A percentile compares a stretch with the other conserved stretches of the same genome.
phyloP scores from a whole-genome alignment of 2,888 invertebrate species.

The Zaprionus bogoriensis region DNA sequence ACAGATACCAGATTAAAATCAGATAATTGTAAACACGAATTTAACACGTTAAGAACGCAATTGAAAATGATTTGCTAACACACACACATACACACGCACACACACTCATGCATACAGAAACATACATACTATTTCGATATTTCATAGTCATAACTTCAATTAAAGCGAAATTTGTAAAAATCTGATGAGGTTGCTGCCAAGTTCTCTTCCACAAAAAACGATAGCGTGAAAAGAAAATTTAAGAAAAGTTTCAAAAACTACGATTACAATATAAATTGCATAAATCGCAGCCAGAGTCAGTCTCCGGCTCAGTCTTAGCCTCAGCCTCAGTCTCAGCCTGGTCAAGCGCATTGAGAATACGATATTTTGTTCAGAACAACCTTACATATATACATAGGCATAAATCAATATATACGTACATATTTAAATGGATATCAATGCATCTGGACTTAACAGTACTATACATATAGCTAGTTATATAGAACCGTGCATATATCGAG shows the following conservation, averaged over 20 bases:
- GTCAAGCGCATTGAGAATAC: neutral
- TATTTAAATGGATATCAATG: conserved; percentile 49
- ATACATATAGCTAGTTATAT: conserved; percentile 23
- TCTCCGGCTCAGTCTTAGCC: too few relatives aligned
- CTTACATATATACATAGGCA: neutral
- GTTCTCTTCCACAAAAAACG: neutral
- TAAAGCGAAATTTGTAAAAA: neutral
- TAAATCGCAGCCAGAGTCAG: too few relatives aligned
- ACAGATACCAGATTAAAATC: conserved; percentile 1
- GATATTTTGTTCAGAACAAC: neutral
- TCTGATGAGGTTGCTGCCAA: neutral
- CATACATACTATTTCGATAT: neutral
- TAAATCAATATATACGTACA: conserved; percentile 30
- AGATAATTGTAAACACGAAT: conserved; percentile 60
- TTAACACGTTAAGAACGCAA: conserved; percentile 67
- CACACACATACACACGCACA: neutral
- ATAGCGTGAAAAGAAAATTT: neutral
- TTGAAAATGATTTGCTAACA: conserved; percentile 43
- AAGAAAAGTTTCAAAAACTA: neutral
- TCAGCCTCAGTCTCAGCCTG: neutral
- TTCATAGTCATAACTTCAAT: neutral
- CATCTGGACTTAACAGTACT: conserved; percentile 33
- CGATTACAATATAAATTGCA: too few relatives aligned
- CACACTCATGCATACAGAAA: neutral
- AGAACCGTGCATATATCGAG: conserved; percentile 56